A percentile compares a stretch with the other conserved stretches of the same genome.
Evolutionary conservation across 2,113 vertebrate genomes (phyloP).

Genomic region (Saccopteryx bilineata): DNA sequence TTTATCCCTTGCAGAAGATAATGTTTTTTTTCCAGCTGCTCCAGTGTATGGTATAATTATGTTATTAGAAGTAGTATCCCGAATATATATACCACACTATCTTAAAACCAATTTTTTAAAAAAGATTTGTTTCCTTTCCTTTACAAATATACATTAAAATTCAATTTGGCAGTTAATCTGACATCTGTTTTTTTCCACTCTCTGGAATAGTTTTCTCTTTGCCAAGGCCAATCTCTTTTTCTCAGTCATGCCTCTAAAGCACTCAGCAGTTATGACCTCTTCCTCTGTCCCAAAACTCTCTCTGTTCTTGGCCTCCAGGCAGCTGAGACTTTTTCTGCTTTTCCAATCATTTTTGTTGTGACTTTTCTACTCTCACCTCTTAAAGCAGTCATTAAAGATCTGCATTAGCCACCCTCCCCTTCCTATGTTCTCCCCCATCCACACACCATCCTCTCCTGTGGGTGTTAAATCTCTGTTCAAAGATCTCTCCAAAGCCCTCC

Average conservation of each 20-base stretch:
- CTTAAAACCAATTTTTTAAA: constrained; percentile 46
- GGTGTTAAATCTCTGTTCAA: not conserved
- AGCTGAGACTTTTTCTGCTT: not conserved
- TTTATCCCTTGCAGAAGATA: constrained; percentile 26
- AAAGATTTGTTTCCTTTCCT: constrained; percentile 39
- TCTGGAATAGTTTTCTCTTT: not conserved
- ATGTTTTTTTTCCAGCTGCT: constrained; percentile 63
- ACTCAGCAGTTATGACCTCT: not conserved
- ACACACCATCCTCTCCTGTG: accelerated
- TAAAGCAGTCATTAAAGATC: not conserved
- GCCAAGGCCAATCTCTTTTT: not conserved
- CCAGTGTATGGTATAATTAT: not conserved
- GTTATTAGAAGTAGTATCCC: constrained; percentile 51
- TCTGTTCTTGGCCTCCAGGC: not conserved
- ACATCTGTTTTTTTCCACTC: not conserved
- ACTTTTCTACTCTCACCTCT: not conserved
- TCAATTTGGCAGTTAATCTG: not conserved
- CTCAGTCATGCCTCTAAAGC: not conserved
- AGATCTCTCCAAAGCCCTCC: not conserved
- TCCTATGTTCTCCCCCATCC: not conserved
- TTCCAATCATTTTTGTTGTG: not conserved
- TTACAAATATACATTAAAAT: constrained; percentile 37
- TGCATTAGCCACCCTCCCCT: not conserved
- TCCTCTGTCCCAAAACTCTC: not conserved
- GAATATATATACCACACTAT: constrained; percentile 42